These are phyloP conservation scores for Toxotes lorentzi DNA, from an alignment of 2,797 vertebrate genomes.

Conservation along the genomic window DNA sequence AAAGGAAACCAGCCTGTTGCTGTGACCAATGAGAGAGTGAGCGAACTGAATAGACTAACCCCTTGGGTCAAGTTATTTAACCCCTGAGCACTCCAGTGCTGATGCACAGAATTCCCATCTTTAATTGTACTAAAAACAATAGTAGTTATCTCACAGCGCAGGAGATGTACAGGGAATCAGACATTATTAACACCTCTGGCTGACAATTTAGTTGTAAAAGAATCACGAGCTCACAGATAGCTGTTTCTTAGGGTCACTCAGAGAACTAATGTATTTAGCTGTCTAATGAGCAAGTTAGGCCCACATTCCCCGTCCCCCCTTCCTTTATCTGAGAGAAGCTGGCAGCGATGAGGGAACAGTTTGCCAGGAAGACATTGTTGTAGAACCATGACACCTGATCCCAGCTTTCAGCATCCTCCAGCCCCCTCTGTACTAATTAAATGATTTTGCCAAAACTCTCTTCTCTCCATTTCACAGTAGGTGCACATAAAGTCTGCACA, in stretches of 20 bases:
- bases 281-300: constrained; percentile 68
- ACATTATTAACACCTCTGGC: neutral
- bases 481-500: constrained; percentile 34
- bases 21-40: constrained; percentile 61
- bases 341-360: constrained; percentile 62
- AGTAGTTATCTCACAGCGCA: neutral
- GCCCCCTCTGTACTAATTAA: constrained; percentile 71
- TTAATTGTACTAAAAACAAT: constrained; percentile 31
- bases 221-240: constrained; percentile 21
- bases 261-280: constrained; percentile 57
- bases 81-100: constrained; percentile 58
- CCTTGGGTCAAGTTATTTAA: constrained; percentile 83
- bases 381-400: constrained; percentile 81
- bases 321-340: constrained; percentile 64
- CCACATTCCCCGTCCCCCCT: constrained; percentile 34
- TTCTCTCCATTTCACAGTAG: constrained; percentile 66
- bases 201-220: constrained; percentile 28
- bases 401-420: constrained; percentile 66
- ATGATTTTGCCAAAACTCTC: constrained; percentile 67
- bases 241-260: constrained; percentile 47
- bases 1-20: constrained; percentile 59
- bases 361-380: constrained; percentile 75
- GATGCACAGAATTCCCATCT: constrained; percentile 38
- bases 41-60: constrained; percentile 70
- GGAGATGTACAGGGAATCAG: neutral